phyloP scores from a whole-genome alignment of 2,797 vertebrate genomes.

The Lithobates sylvaticus region DNA sequence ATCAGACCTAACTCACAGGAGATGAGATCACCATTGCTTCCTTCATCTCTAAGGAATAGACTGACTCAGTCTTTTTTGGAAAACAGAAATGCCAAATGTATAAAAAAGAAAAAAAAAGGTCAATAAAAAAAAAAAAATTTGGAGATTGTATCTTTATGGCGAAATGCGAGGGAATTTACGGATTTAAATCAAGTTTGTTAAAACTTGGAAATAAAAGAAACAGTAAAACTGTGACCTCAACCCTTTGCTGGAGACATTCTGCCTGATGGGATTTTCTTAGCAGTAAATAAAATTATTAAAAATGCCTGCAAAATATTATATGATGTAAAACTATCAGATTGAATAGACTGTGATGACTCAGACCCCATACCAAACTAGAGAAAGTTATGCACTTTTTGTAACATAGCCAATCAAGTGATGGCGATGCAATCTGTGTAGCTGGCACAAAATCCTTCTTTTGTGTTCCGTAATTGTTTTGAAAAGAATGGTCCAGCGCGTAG shows the following conservation, averaged over 20 bases:
- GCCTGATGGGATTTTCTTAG: constrained; percentile 7
- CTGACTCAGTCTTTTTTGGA: constrained; percentile 38
- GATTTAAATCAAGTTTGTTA: constrained; percentile 18
- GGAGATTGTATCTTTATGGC: constrained; percentile 9
- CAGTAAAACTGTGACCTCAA: constrained; percentile 9
- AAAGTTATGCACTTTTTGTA: constrained; percentile 10
- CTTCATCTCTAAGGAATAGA: constrained; percentile 38
- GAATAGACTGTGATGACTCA: not conserved
- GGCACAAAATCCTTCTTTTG: constrained; percentile 18
- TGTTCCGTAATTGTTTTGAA: constrained; percentile 24
- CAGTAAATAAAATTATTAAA: constrained; percentile 17
- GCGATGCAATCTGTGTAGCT: constrained; percentile 10
- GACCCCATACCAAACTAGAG: not conserved
- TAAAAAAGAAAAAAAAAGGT: not conserved
- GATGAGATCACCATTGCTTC: constrained; percentile 43
- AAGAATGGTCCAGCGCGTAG: constrained; percentile 10
- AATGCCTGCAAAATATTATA: constrained; percentile 35
- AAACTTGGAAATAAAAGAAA: constrained; percentile 14
- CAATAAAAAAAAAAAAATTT: constrained; percentile 31
- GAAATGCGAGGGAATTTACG: not conserved
- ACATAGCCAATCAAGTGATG: not conserved
- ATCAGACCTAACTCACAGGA: constrained; percentile 42
- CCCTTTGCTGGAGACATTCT: constrained; percentile 26
- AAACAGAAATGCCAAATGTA: not conserved
- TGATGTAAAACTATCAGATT: constrained; percentile 31